Base-by-base conservation (phyloP, 2,888 invertebrate genomes). In the Lycia hirtaria region DNA sequence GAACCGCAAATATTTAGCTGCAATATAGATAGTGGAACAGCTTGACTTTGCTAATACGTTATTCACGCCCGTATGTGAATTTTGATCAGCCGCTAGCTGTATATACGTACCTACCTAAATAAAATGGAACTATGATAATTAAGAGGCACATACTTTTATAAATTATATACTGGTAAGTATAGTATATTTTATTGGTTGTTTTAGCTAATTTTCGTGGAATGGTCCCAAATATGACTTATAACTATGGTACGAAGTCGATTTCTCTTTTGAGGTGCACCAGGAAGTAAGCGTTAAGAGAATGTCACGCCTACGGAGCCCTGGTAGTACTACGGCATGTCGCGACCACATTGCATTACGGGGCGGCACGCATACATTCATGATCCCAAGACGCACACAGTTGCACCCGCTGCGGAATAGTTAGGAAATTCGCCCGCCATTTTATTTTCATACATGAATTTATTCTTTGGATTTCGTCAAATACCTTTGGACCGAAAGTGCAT, bases 391-490 rank as follows among this genome's bases (percentile, higher is more conserved):
- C 77, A 75, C 71, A 78, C 76, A 72, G 57, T 52, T 67, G 65
- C 64, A 72, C 26, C 47, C 58, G 69, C 70, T 75, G 78, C 79
- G 78, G 75, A 78, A 72, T 71, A 68, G 71, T 67, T 71, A 69
- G 72, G 70, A 73, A 75, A 73, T 78, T 79, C 74, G 68, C 80
- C 76, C 83, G 80, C 81, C 83, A 80, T 81, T 80, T 80, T 79
- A 75, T 50, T 26, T 32, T 37, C 28, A 30, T 24, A 33, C 6
- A 22, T 2, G 24, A 24, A 26, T 12, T n/a, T 24, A 24, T 17
- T 26, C 3, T 35, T n/a, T 17, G 32, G 19, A 6, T 35, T 43
- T 43, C 9, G 24, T 28, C 12, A 9, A 37, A 24, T 44, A 43
- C 28, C 22, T 26, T 19, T 43, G 12, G 7, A 10, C 24, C 47